A percentile compares a stretch with the other conserved stretches of the same genome.
phyloP scores from a whole-genome alignment of 1,140 invertebrate genomes.

The Aleiodes sp. region DNA sequence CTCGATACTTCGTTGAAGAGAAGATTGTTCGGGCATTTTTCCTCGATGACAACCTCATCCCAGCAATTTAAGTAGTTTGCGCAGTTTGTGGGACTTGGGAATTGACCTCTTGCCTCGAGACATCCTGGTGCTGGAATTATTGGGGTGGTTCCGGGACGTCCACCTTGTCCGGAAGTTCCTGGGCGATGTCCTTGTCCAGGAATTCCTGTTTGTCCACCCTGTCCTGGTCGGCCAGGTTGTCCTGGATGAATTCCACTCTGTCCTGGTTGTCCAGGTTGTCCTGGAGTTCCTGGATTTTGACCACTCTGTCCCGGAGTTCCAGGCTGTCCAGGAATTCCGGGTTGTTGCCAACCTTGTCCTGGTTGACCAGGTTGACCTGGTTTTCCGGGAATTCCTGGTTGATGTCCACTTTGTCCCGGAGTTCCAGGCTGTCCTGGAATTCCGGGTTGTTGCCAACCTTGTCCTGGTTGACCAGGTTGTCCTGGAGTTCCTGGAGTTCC shows the following conservation, averaged over 20 bases:
- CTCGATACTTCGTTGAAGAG: slow-evolving; percentile 69
- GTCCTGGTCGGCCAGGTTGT: slow-evolving; percentile 23
- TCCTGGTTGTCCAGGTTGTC: slow-evolving; percentile 27
- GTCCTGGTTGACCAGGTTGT: slow-evolving; percentile 32
- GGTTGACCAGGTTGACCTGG: slow-evolving; percentile 32
- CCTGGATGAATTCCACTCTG: slow-evolving; percentile 9
- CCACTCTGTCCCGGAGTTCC: neutral
- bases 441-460: slow-evolving; percentile 27
- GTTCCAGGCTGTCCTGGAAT: slow-evolving; percentile 32
- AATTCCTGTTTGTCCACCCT: neutral
- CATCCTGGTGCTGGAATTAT: slow-evolving; percentile 48
- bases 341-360: slow-evolving; percentile 7
- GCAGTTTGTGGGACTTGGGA: slow-evolving; percentile 70
- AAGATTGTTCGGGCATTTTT: slow-evolving; percentile 71
- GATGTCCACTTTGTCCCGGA: too few species aligned
- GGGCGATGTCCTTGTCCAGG: slow-evolving; percentile 29
- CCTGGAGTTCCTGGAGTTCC: slow-evolving; percentile 12
- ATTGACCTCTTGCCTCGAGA: slow-evolving; percentile 66
- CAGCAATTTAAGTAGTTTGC: slow-evolving; percentile 76
- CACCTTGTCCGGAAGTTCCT: slow-evolving; percentile 24
- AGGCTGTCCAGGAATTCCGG: neutral
- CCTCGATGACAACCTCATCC: slow-evolving; percentile 74
- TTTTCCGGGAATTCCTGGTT: neutral
- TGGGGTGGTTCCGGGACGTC: slow-evolving; percentile 36
- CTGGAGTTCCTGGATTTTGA: slow-evolving; percentile 41